These are phyloP conservation scores for Hermodice carunculata DNA, from an alignment of 2,888 invertebrate genomes.

Conservation along the genomic window DNA sequence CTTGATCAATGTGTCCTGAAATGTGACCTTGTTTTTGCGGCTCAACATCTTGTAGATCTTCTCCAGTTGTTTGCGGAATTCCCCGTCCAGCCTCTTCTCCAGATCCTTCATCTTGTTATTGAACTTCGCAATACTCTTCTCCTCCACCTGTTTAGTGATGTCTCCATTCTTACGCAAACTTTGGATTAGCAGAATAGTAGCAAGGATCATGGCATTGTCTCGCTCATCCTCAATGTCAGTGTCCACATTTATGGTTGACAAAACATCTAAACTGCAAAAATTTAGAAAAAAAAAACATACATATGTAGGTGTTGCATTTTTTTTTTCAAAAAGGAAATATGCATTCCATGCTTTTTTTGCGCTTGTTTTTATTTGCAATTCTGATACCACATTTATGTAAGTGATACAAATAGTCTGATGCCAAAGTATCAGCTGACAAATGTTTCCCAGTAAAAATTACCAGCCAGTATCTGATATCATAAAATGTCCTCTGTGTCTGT, in stretches of 20 bases:
- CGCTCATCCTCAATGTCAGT: conserved; percentile 62
- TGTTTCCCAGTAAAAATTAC: too few relatives aligned
- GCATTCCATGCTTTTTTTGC: too few relatives aligned
- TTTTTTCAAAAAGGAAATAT: too few relatives aligned
- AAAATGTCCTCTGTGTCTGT: too few relatives aligned
- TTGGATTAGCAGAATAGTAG: conserved; percentile 49
- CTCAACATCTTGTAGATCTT: conserved; percentile 54
- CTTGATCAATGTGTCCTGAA: too few relatives aligned
- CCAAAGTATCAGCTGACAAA: too few relatives aligned
- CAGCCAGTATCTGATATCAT: too few relatives aligned
- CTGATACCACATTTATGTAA: too few relatives aligned
- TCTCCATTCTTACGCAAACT: conserved; percentile 59
- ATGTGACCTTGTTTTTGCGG: conserved; percentile 63
- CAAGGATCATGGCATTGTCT: conserved; percentile 51
- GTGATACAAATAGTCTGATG: too few relatives aligned
- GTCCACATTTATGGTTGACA: conserved; percentile 57
- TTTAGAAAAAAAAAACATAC: conserved; percentile 3
- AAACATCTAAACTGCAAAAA: conserved; percentile 53
- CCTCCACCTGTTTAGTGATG: conserved; percentile 48
- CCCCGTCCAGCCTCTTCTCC: conserved; percentile 43
- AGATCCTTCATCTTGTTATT: conserved; percentile 42
- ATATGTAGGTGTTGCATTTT: too few relatives aligned
- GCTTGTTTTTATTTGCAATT: too few relatives aligned
- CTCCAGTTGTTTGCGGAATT: conserved; percentile 45
- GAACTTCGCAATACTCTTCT: conserved; percentile 41